Base-by-base conservation (phyloP, 2,797 vertebrate species). In the Hydrocynus forskahlii region DNA sequence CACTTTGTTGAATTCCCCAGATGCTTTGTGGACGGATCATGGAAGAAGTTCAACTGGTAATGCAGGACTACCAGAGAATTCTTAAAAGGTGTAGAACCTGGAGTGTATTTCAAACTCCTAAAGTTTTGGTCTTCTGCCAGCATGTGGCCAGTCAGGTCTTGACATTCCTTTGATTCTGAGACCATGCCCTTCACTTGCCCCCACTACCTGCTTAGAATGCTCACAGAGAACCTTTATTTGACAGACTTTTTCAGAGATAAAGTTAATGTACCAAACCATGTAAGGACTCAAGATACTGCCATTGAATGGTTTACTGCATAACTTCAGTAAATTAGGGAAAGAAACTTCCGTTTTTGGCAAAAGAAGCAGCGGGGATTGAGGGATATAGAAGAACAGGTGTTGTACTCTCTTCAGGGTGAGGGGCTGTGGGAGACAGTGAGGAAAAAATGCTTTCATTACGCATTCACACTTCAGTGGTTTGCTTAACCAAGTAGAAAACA, bases 391-490 rank as follows among this genome's bases (percentile, higher is more conserved):
- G 23, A 75, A 62, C 63, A 81, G 78, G 75, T 81, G 75, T 78
- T 83, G 21, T 70, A 13, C 71, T 68, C 16, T 70, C 21, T 59
- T 81, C 52, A 25, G 64, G 43, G 25, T 57, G 76, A 83, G 45
- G 45, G 54, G 54, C 74, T 43, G 0, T 40, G 67, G 50, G 67
- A 74, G 64, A 83, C 43, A 50, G 54, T 62, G 73, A 70, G 23
- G 64, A 71, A 74, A 62, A 81, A 81, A 81, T 75, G 71, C 43
- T 73, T 83, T 81, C 73, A 81, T 81, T 86, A 83, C 52, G 52
- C 55, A 83, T 81, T 80, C 71, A 78, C 79, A 86, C 71, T 78
- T 73, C 75, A 72, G 57, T 64, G 67, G 19, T 35, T 75, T 68
- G 67, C 67, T 68, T 60, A 81, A 79, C 69, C 64, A 76, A 48